Evolutionary conservation across 2,797 vertebrate genomes (phyloP).

Genomic region (Aulostomus chinensis): DNA sequence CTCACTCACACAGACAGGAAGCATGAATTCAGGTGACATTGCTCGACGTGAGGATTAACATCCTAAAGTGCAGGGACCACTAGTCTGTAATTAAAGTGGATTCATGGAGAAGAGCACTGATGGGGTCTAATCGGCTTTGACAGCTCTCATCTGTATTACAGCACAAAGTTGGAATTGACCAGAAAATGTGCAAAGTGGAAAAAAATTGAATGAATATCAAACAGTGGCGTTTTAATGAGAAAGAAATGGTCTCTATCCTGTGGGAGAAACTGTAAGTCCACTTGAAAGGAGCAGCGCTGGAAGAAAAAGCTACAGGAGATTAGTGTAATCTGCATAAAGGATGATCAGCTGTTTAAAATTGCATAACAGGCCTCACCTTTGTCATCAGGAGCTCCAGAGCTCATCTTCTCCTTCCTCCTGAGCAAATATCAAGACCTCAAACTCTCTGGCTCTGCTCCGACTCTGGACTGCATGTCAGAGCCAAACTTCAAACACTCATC

Average conservation of each 20-base stretch:
- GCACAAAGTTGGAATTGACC: constrained; percentile 38
- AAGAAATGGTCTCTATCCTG: constrained; percentile 30
- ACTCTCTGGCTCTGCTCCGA: too few relatives aligned
- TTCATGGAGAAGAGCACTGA: constrained; percentile 41
- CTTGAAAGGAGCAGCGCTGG: constrained; percentile 40
- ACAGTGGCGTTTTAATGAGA: constrained; percentile 58
- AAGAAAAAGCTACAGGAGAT: constrained; percentile 62
- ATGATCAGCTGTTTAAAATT: constrained; percentile 69
- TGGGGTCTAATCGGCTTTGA: constrained; percentile 47
- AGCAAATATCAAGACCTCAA: constrained; percentile 1
- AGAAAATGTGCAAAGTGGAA: constrained; percentile 48
- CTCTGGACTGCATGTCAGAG: too few relatives aligned
- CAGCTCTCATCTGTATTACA: constrained; percentile 44
- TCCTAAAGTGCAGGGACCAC: constrained; percentile 26
- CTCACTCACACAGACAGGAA: too few relatives aligned
- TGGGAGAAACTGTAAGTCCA: constrained; percentile 51
- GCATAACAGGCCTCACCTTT: constrained; percentile 66
- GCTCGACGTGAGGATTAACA: constrained; percentile 30
- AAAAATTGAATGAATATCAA: constrained; percentile 65
- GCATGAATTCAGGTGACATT: constrained; percentile 7
- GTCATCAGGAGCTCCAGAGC: constrained; percentile 37
- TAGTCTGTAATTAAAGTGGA: constrained; percentile 54
- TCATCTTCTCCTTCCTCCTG: constrained; percentile 29
- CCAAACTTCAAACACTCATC: constrained; percentile 11
- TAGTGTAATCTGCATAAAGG: constrained; percentile 63